phyloP scores from a whole-genome alignment of 1,140 invertebrate genomes.

The Orchesella cincta region DNA sequence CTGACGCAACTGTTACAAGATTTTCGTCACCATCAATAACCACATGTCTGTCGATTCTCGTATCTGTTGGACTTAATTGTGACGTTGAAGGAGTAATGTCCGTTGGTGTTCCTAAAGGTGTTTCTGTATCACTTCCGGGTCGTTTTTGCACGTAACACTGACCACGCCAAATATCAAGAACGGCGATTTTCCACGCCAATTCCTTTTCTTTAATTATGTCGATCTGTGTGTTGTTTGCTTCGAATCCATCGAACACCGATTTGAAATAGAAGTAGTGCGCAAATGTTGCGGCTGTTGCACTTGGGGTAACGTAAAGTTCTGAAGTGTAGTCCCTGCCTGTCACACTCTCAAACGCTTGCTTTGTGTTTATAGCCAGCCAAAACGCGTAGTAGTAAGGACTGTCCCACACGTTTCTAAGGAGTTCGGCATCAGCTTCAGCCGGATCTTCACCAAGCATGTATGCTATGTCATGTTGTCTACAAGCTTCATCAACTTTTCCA shows the following conservation, averaged over 20 bases:
- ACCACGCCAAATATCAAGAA: background rate
- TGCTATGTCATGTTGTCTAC: background rate
- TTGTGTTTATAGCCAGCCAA: background rate
- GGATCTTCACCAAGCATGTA: background rate
- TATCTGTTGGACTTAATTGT: background rate
- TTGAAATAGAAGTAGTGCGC: constrained; percentile 6
- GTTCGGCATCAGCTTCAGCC: background rate
- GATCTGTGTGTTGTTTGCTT: background rate
- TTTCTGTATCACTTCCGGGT: background rate
- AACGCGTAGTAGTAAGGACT: background rate
- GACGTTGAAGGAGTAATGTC: background rate
- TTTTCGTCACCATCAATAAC: background rate
- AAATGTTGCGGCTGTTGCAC: background rate
- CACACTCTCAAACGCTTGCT: background rate
- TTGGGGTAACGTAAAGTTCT: background rate
- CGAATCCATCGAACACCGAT: background rate
- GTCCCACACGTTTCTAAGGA: background rate
- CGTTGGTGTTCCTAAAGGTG: background rate
- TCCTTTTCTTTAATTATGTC: background rate
- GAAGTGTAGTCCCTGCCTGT: background rate
- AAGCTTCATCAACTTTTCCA: background rate
- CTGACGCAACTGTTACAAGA: background rate
- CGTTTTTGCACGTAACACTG: background rate
- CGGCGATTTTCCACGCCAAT: background rate
- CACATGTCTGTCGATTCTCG: background rate